These are phyloP conservation scores for Hanleya hanleyi DNA, from an alignment of 2,888 invertebrate genomes.

Conservation along the genomic window DNA sequence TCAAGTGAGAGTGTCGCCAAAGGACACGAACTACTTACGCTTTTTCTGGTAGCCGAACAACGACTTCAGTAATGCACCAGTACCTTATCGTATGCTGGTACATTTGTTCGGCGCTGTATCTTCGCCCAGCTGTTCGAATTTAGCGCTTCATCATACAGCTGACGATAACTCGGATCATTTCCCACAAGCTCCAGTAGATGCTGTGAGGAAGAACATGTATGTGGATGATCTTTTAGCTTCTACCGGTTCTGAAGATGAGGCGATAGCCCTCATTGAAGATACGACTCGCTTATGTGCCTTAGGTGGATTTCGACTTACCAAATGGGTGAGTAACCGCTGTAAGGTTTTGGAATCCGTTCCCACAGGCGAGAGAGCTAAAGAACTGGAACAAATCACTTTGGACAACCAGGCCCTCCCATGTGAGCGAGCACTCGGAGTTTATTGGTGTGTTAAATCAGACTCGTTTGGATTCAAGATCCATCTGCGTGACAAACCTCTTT, in stretches of 20 bases:
- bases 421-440: not conserved
- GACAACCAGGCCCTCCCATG: slow-evolving; percentile 1
- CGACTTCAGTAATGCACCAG: not conserved
- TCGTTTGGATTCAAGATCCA: not conserved
- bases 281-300: not conserved
- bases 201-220: slow-evolving; percentile 21
- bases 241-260: not conserved
- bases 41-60: slow-evolving; percentile 41
- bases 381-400: not conserved
- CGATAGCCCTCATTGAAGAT: slow-evolving; percentile 4
- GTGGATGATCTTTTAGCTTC: slow-evolving; percentile 24
- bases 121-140: slow-evolving; percentile 12
- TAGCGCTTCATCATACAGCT: not conserved
- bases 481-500: not conserved
- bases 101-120: slow-evolving; percentile 31
- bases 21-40: slow-evolving; percentile 31
- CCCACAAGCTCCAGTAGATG: not conserved
- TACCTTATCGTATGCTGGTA: slow-evolving; percentile 18
- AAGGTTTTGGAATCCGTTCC: not conserved
- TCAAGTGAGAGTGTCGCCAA: slow-evolving; percentile 28
- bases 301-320: slow-evolving; percentile 12
- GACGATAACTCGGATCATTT: not conserved
- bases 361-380: not conserved
- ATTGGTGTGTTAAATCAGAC: not conserved
- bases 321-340: not conserved